Conservation (phyloP, 2,888 invertebrate species). For the Lymantria monacha region DNA sequence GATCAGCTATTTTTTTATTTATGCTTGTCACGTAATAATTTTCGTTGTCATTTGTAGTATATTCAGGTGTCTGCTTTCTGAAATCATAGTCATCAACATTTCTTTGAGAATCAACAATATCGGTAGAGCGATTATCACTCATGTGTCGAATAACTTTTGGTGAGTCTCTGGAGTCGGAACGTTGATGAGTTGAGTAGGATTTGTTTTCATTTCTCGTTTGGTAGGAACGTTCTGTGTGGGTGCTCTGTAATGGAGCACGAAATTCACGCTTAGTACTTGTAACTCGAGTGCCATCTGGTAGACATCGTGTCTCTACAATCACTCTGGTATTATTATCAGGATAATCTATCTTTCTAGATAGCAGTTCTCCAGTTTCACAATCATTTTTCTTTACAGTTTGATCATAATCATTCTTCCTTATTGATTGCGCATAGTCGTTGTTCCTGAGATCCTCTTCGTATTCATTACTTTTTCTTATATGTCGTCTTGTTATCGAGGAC, state of each 20-base stretch:
- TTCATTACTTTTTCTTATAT: slow-evolving; percentile 41
- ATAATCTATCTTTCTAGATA: slow-evolving; percentile 82
- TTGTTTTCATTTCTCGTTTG: slow-evolving; percentile 54
- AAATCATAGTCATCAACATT: slow-evolving; percentile 62
- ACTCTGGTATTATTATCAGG: slow-evolving; percentile 86
- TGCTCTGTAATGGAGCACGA: slow-evolving; percentile 60
- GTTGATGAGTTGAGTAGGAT: slow-evolving; percentile 51
- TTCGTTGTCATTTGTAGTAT: slow-evolving; percentile 20
- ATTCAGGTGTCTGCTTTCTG: slow-evolving; percentile 41
- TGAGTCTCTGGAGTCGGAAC: slow-evolving; percentile 49
- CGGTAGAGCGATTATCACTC: slow-evolving; percentile 36
- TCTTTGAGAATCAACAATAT: slow-evolving; percentile 65
- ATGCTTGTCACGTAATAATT: not conserved
- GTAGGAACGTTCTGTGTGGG: slow-evolving; percentile 57
- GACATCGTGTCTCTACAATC: slow-evolving; percentile 84
- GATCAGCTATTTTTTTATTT: not conserved
- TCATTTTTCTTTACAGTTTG: slow-evolving; percentile 43
- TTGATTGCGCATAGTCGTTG: slow-evolving; percentile 27
- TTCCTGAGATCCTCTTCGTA: slow-evolving; percentile 44
- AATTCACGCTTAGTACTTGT: slow-evolving; percentile 87
- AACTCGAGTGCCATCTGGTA: slow-evolving; percentile 85
- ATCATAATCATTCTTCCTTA: slow-evolving; percentile 33
- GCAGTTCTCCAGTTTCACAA: slow-evolving; percentile 69
- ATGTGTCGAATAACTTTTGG: slow-evolving; percentile 46
- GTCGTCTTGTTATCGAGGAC: slow-evolving; percentile 32